phyloP scores from a whole-genome alignment of 2,113 vertebrate species.

The Elachura formosa region DNA sequence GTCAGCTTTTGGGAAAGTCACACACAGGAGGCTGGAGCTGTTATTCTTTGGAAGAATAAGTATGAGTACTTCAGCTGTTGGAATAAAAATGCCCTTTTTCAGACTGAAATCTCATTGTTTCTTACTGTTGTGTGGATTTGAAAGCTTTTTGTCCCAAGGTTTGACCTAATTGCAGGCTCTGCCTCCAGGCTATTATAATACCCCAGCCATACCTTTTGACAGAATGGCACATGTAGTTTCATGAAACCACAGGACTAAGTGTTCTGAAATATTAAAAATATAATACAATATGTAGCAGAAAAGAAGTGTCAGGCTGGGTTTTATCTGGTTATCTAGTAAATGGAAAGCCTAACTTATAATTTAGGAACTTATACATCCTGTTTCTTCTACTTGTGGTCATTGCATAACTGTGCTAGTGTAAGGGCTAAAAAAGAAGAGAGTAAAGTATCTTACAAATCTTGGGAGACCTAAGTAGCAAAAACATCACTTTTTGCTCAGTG shows the following conservation, averaged over 20 bases:
- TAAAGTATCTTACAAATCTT: not conserved
- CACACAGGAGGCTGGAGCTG: not conserved
- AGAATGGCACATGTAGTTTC: not conserved
- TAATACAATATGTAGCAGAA: not conserved
- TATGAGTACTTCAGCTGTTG: not conserved
- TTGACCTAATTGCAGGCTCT: slow-evolving; percentile 32
- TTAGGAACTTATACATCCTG: not conserved
- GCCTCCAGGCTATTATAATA: slow-evolving; percentile 18
- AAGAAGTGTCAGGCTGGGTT: not conserved
- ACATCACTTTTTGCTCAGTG: not conserved
- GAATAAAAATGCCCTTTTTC: not conserved
- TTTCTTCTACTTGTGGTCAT: not conserved
- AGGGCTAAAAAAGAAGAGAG: not conserved
- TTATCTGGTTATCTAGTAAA: not conserved
- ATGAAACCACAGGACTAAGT: not conserved
- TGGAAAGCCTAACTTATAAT: not conserved
- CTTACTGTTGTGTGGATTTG: not conserved
- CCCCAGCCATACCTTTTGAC: not conserved
- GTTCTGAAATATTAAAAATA: not conserved
- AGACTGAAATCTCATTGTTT: not conserved
- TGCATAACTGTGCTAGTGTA: not conserved
- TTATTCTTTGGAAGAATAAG: not conserved
- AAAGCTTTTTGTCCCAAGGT: not conserved
- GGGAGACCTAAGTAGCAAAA: not conserved
- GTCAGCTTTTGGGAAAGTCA: not conserved